A percentile compares a stretch with the other conserved stretches of the same genome.
phyloP scores from a whole-genome alignment of 2,888 invertebrate genomes.

The Tuta absoluta region DNA sequence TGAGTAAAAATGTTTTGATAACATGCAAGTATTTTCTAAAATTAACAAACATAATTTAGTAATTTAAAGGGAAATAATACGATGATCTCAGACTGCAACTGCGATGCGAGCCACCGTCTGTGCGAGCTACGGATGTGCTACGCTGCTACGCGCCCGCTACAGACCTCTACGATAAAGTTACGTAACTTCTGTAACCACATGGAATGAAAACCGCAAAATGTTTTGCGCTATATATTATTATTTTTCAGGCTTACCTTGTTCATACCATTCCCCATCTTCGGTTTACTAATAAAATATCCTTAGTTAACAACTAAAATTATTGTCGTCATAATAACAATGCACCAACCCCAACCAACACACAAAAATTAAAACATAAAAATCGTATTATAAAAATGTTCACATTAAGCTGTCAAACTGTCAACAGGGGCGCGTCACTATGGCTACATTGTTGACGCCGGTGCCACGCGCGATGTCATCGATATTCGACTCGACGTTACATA shows the following conservation, averaged over 20 bases:
- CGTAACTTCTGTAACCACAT: constrained; percentile 46
- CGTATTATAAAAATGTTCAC: constrained; percentile 46
- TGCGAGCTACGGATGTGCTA: constrained; percentile 40
- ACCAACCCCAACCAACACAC: constrained; percentile 50
- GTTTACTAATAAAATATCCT: constrained; percentile 43
- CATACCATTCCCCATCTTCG: constrained; percentile 92
- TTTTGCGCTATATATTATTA: neutral
- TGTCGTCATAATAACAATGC: constrained; percentile 52
- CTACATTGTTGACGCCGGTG: constrained; percentile 78
- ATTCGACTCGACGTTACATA: constrained; percentile 45
- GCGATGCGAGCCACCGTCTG: constrained; percentile 19
- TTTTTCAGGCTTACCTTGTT: constrained; percentile 85
- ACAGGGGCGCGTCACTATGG: constrained; percentile 74
- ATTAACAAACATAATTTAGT: too few relatives aligned
- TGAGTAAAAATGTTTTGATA: too few relatives aligned
- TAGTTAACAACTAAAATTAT: constrained; percentile 54
- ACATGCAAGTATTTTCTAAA: too few relatives aligned
- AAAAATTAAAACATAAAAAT: constrained; percentile 45
- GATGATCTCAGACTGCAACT: neutral
- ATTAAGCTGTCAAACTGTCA: constrained; percentile 66
- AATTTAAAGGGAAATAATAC: neutral
- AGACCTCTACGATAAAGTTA: constrained; percentile 49
- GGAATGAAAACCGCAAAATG: neutral
- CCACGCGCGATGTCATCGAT: constrained; percentile 58
- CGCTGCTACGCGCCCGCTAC: constrained; percentile 31